phyloP scores from a whole-genome alignment of 2,888 invertebrate genomes.

The Ophion obscuratus region DNA sequence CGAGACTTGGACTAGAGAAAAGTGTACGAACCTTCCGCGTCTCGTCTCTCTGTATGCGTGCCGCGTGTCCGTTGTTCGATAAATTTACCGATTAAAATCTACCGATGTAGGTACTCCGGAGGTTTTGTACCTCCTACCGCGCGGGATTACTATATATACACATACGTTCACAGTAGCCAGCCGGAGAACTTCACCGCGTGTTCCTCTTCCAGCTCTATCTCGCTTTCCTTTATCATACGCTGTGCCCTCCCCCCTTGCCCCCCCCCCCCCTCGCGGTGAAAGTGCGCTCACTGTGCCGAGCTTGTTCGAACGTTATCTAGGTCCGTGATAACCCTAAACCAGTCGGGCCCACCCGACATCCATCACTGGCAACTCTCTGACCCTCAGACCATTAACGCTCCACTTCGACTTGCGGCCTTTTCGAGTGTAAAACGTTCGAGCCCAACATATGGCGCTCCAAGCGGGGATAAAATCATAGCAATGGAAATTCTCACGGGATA shows the following conservation, averaged over 20 bases:
- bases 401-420: background rate
- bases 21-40: constrained; percentile 4
- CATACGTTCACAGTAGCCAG: constrained; percentile 33
- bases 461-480: background rate
- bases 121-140: constrained; percentile 54
- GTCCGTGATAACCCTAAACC: constrained; percentile 62
- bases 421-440: background rate
- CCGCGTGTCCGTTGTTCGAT: constrained; percentile 58
- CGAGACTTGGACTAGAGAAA: constrained; percentile 19
- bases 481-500: too few species aligned
- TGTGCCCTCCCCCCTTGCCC: background rate
- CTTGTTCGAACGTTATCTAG: constrained; percentile 59
- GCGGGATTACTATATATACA: constrained; percentile 6
- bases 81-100: constrained; percentile 66
- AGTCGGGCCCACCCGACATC: constrained; percentile 38
- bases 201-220: constrained; percentile 43
- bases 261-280: constrained; percentile 44
- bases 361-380: constrained; percentile 23
- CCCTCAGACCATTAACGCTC: constrained; percentile 32
- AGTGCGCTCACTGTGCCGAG: constrained; percentile 38
- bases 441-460: background rate
- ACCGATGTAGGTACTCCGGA: constrained; percentile 60
- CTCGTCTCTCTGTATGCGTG: background rate
- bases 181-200: constrained; percentile 20
- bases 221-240: constrained; percentile 47